Evolutionary conservation across 2,888 invertebrate genomes (phyloP), one percentile per base, ranked within the genome.

Genomic region (Serripes groenlandicus): DNA sequence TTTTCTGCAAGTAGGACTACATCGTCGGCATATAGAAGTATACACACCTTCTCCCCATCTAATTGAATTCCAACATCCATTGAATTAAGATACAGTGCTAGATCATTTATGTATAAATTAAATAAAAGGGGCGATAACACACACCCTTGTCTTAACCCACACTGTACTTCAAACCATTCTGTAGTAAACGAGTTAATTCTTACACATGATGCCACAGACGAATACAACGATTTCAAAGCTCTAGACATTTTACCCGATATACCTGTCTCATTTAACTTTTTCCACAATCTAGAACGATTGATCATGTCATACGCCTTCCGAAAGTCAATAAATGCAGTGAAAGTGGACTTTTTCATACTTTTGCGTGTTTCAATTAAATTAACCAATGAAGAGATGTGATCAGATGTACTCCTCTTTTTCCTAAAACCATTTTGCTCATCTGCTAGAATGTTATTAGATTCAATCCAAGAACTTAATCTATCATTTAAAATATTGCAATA

Each of bases 391-490:
- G 35, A 52, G 3, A 80, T 11, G 37, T 80, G 80, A 42, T 80
- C 75, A n/a, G 49, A 26, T 3, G 71, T 75, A 9, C 62, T 71
- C 4, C 71, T 32, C 2, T 37, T 52, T 30, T 75, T 70, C 7
- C 80, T n/a, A 28, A 75, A 80, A 30, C 80, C 75, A 58, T 75
- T 80, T 26, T 80, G 75, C 34, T 75, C 80, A 42, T 80, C 80
- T 37, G 32, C 15, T 3, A 80, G 0, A 3, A 64, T 26, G 23
- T 64, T 54, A 18, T 54, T 56, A 15, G 18, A 9, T 0, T 79
- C 70, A 0, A 52, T 30, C 58, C 69, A 69, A 26, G 21, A 26
- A 52, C 21, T 26, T 26, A 75, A 26, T 18, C 72, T 37, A 23
- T 58, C 49, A 35, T 77, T 66, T n/a, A 77, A 35, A 60, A 68